Conservation (phyloP, 2,888 invertebrate species). For the Apomyelois bistriatella region DNA sequence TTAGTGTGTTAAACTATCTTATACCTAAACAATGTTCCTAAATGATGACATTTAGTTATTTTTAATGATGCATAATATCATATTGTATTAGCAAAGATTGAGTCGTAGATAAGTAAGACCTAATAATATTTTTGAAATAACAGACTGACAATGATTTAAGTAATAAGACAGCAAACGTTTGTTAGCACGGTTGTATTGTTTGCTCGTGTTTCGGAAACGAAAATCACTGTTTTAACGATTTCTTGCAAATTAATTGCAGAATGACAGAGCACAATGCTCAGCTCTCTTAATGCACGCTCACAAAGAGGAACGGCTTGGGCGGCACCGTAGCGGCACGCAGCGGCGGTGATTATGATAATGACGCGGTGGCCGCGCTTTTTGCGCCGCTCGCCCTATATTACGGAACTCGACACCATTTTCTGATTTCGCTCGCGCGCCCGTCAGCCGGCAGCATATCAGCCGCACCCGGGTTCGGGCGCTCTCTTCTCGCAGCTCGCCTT, state of each 20-base stretch:
- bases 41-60: too few species aligned
- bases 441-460: constrained; percentile 35
- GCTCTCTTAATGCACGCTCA: constrained; percentile 73
- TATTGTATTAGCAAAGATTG: too few species aligned
- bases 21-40: too few species aligned
- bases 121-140: background rate
- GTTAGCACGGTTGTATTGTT: constrained; percentile 23
- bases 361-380: constrained; percentile 75
- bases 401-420: constrained; percentile 67
- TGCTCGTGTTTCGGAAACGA: constrained; percentile 26
- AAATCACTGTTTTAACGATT: constrained; percentile 52
- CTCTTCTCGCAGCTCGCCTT: constrained; percentile 49
- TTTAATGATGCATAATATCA: too few species aligned
- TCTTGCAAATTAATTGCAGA: constrained; percentile 73
- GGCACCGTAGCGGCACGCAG: constrained; percentile 65
- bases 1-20: too few species aligned
- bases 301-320: constrained; percentile 75
- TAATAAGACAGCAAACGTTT: background rate
- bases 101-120: too few species aligned
- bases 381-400: constrained; percentile 64
- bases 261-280: constrained; percentile 72
- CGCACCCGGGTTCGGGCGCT: constrained; percentile 33
- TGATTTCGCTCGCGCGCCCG: constrained; percentile 42
- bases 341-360: constrained; percentile 78
- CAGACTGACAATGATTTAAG: background rate